Base-by-base conservation (phyloP, 64 coral and sea anemone genomes). In the Dendrophyllia cribrosa region DNA sequence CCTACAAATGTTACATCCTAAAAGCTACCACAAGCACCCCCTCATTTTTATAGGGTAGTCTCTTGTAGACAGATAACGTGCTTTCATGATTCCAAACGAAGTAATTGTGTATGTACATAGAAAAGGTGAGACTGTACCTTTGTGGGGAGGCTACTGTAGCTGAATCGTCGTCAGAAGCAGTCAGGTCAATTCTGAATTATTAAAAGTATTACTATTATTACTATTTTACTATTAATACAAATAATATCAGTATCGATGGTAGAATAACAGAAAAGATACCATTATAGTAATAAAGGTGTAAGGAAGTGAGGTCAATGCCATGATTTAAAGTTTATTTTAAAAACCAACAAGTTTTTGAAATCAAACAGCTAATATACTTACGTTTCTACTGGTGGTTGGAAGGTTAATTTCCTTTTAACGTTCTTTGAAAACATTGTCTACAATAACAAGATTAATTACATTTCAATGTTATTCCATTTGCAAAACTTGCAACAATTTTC, bases 121-220 rank as follows among this genome's bases (percentile, higher is more conserved):
- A 78, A 78, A 78, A 78, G 14, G 76, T 78, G 76, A 76, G 74
- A 76, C 74, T 76, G 74, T 76, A 76, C 74, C 9, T 76, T 76
- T 76, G 74, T 76, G 74, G 74, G 19, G 74, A 78, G 76, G 76
- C 46, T 78, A 78, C 76, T 78, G 76, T 8, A 78, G 49, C 46
- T n/a, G n/a, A n/a, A 78, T 56, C 50, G 76, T 53, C 76, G 76
- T 78, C 76, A 78, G 43, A 78, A 78, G 76, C 76, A 43, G 76
- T 78, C 76, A 78, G 50, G 50, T 78, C 76, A 78, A 78, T 78
- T 78, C 76, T 78, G 76, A 78, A 78, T 78, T 78, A 78, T 51
- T 78, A 78, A 78, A 53, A 78, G 76, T 78, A 78, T 44, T 79
- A 52, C 76, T 79, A 79, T 79, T 79, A 79, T 51, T 79, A 79